Evolutionary conservation across 2,888 invertebrate species (phyloP).

Genomic region (Smittia sp.): DNA sequence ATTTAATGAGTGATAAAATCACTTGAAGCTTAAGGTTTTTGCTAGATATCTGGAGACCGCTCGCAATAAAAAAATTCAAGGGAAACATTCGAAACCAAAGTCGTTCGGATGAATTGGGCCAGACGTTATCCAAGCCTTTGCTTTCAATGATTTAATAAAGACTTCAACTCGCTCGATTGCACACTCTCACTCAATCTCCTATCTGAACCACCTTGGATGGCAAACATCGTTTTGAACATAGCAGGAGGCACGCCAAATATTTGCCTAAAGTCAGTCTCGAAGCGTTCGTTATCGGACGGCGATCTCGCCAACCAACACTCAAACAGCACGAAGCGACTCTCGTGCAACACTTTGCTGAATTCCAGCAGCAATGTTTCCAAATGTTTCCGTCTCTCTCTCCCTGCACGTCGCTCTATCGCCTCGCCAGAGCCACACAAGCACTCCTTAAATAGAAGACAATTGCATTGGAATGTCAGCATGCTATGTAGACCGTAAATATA

Average conservation of each 20-base stretch:
- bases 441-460: slow-evolving; percentile 40
- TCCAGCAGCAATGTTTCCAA: slow-evolving; percentile 30
- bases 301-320: background rate
- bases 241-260: slow-evolving; percentile 22
- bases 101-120: too few relatives aligned
- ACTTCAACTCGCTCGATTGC: too few relatives aligned
- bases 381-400: slow-evolving; percentile 1
- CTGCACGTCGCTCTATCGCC: background rate
- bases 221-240: background rate
- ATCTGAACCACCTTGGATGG: too few relatives aligned
- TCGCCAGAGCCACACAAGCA: slow-evolving; percentile 11
- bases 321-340: background rate
- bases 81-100: too few relatives aligned
- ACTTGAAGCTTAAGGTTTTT: too few relatives aligned
- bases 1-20: too few relatives aligned
- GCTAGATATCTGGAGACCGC: too few relatives aligned
- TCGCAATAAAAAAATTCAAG: too few relatives aligned
- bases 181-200: too few relatives aligned
- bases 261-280: slow-evolving; percentile 2
- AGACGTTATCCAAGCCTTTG: too few relatives aligned
- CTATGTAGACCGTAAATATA: slow-evolving; percentile 23
- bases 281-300: background rate
- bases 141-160: too few relatives aligned
- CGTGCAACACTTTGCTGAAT: slow-evolving; percentile 1
- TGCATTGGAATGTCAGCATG: slow-evolving; percentile 40